A percentile compares a stretch with the other conserved stretches of the same genome.
Evolutionary conservation across 2,113 vertebrate genomes (phyloP).

Genomic region (Platichthys stellatus): DNA sequence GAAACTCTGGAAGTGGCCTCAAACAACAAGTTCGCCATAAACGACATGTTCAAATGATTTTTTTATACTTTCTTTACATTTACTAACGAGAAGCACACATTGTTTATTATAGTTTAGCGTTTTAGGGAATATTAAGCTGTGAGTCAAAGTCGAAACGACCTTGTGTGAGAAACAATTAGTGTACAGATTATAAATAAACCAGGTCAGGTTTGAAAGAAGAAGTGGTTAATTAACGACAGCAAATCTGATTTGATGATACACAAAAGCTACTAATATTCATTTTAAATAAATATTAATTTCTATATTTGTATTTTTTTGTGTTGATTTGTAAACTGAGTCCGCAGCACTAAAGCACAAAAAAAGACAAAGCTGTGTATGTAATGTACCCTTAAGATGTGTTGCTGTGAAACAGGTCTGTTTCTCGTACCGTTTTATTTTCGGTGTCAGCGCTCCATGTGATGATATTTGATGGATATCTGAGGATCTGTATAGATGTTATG

Average conservation of each 20-base stretch:
- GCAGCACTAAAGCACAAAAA: constrained; percentile 52
- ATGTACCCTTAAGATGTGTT: constrained; percentile 29
- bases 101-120: constrained; percentile 40
- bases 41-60: background rate
- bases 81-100: constrained; percentile 8
- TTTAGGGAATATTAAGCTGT: background rate
- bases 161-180: background rate
- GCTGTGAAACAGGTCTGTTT: constrained; percentile 31
- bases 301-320: too few species aligned
- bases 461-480: constrained; percentile 14
- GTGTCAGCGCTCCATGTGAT: background rate
- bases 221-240: background rate
- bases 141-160: background rate
- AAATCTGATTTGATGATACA: background rate
- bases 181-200: background rate
- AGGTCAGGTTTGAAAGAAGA: background rate
- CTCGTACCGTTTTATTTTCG: constrained; percentile 27
- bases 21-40: constrained; percentile 7
- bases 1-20: constrained; percentile 29
- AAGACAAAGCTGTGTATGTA: constrained; percentile 18
- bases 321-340: constrained; percentile 3
- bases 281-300: too few species aligned
- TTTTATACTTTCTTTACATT: constrained; percentile 7
- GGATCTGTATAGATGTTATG: constrained; percentile 34
- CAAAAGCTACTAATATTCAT: too few species aligned